Evolutionary conservation across 2,888 invertebrate species (phyloP).

Genomic region (Exephanes ischioxanthus): DNA sequence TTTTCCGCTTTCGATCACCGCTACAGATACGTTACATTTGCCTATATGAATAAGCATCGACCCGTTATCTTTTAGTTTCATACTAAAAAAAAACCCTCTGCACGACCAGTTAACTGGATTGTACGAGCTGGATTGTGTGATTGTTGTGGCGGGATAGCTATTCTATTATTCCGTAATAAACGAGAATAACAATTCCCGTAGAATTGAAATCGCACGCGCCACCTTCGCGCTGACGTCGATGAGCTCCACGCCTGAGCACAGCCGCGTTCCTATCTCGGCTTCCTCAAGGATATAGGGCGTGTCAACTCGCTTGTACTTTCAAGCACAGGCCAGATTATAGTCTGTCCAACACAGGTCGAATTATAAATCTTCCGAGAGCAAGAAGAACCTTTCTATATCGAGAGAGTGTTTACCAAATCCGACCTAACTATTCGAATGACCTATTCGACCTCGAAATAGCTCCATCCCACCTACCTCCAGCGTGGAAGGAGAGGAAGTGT

Average conservation of each 20-base stretch:
- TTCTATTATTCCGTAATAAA: constrained; percentile 40
- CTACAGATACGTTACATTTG: constrained; percentile 44
- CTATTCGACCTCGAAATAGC: constrained; percentile 1
- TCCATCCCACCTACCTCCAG: neutral
- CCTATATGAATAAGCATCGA: constrained; percentile 56
- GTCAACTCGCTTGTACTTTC: constrained; percentile 40
- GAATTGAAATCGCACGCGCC: constrained; percentile 32
- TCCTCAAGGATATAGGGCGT: constrained; percentile 56
- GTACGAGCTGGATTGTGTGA: constrained; percentile 4
- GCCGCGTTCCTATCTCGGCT: constrained; percentile 44
- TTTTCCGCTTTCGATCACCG: constrained; percentile 45
- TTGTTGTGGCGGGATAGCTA: constrained; percentile 5
- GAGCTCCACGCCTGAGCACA: constrained; percentile 30
- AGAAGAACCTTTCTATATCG: constrained; percentile 11
- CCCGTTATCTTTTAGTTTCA: constrained; percentile 56
- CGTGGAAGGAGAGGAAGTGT: neutral
- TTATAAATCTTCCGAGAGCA: constrained; percentile 13
- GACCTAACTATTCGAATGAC: neutral
- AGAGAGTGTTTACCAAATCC: neutral
- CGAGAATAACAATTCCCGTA: constrained; percentile 29
- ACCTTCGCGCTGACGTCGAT: constrained; percentile 29
- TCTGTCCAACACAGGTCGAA: neutral
- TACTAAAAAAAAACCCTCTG: constrained; percentile 17
- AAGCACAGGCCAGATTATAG: neutral
- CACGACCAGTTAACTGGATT: constrained; percentile 47